A percentile compares a stretch with the other conserved stretches of the same genome.
Evolutionary conservation across 2,888 invertebrate genomes (phyloP).

Genomic region (Leptinotarsa rubiginosa): DNA sequence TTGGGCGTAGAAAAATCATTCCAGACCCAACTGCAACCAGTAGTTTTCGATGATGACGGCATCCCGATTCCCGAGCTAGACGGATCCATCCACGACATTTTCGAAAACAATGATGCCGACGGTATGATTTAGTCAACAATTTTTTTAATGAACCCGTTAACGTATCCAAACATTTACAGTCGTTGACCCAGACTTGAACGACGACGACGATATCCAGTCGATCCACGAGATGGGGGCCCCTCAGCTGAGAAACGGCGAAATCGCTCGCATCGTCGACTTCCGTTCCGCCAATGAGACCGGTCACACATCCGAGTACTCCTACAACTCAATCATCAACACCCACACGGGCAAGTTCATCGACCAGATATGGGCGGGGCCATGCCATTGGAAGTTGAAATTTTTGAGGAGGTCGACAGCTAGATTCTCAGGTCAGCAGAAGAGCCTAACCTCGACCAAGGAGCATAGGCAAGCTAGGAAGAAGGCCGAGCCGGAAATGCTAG

Average conservation of each 20-base stretch:
- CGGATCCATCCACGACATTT: conserved; percentile 64
- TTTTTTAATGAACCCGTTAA: not conserved
- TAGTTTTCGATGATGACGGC: conserved; percentile 57
- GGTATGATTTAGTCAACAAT: conserved; percentile 28
- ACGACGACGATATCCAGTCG: conserved; percentile 27
- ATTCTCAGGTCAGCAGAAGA: conserved; percentile 32
- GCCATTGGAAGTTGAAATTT: conserved; percentile 82
- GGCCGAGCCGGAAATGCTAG: conserved; percentile 36
- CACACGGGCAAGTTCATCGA: conserved; percentile 53
- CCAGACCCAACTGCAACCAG: conserved; percentile 39
- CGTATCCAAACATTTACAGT: not conserved
- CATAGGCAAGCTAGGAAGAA: conserved; percentile 39
- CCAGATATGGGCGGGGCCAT: conserved; percentile 82
- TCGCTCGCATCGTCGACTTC: conserved; percentile 40
- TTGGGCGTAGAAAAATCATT: conserved; percentile 33
- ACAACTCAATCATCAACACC: conserved; percentile 69
- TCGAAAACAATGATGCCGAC: conserved; percentile 57
- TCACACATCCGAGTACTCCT: conserved; percentile 77
- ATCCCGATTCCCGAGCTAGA: conserved; percentile 61
- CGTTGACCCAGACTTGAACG: conserved; percentile 15
- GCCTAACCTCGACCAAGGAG: conserved; percentile 43
- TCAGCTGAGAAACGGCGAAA: conserved; percentile 25
- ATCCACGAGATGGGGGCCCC: conserved; percentile 26
- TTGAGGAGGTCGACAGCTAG: conserved; percentile 38
- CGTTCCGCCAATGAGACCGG: conserved; percentile 61